These are phyloP conservation scores for Aricia agestis DNA, from an alignment of 1,140 invertebrate genomes.

Conservation along the genomic window DNA sequence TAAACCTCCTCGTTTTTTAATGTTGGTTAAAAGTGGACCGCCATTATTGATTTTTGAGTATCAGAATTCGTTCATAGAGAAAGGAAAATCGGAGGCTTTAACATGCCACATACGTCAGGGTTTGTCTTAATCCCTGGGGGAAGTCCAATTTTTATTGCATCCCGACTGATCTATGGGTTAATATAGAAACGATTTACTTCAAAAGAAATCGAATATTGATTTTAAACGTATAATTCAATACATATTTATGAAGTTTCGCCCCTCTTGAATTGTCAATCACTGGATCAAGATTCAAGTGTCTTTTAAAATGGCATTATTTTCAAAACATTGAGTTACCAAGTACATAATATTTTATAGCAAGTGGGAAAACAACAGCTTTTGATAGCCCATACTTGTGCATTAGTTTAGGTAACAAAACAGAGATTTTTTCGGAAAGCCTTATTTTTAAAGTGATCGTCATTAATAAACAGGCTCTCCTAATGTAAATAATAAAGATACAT, in stretches of 20 bases:
- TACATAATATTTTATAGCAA: neutral
- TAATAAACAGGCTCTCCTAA: too few relatives aligned
- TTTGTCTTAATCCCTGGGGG: constrained; percentile 66
- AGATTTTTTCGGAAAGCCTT: too few relatives aligned
- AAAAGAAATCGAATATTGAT: constrained; percentile 48
- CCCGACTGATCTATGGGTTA: constrained; percentile 60
- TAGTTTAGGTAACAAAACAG: too few relatives aligned
- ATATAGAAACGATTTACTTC: constrained; percentile 59
- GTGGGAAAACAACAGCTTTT: neutral
- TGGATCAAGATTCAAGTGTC: neutral
- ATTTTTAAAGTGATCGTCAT: too few relatives aligned
- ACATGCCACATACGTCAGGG: constrained; percentile 67
- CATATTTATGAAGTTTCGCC: constrained; percentile 8
- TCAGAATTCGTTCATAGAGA: constrained; percentile 39
- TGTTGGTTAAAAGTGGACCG: too few relatives aligned
- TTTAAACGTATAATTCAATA: constrained; percentile 22
- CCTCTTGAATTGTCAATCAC: neutral
- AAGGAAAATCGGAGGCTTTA: constrained; percentile 58
- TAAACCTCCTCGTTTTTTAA: too few relatives aligned
- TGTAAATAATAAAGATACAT: too few relatives aligned
- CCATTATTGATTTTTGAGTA: constrained; percentile 62
- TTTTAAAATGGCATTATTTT: constrained; percentile 4
- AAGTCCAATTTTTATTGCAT: constrained; percentile 68
- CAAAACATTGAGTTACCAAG: neutral
- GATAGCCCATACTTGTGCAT: too few relatives aligned